Conservation (phyloP, 2,113 vertebrate genomes). For the Egretta garzetta region DNA sequence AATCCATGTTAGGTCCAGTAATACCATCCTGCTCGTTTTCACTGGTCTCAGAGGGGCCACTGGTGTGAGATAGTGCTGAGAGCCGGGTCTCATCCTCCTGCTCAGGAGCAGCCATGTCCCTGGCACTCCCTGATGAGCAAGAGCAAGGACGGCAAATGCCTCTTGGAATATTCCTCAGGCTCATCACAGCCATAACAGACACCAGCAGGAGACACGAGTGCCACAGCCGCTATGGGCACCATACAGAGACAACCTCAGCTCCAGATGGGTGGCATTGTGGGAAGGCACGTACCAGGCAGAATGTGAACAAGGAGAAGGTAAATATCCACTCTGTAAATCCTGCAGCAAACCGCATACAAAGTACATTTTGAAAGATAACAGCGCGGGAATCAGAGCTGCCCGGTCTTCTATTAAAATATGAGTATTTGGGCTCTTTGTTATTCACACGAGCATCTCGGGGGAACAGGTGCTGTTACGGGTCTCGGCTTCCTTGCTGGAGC, state of each 20-base stretch:
- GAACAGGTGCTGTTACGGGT: fast-evolving
- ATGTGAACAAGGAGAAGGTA: neutral
- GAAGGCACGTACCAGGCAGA: neutral
- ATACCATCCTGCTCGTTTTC: neutral
- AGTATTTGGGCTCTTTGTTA: neutral
- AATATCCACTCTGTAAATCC: neutral
- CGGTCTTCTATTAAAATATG: neutral
- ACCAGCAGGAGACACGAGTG: neutral
- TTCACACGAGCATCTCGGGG: fast-evolving
- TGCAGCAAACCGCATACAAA: neutral
- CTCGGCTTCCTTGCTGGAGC: neutral
- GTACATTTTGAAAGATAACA: neutral
- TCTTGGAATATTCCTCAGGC: neutral
- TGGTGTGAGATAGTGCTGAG: neutral
- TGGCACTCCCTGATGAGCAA: neutral
- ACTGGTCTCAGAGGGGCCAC: neutral
- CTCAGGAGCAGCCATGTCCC: neutral
- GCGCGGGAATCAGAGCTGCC: neutral
- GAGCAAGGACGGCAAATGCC: neutral
- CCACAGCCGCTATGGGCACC: neutral
- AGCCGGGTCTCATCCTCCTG: neutral
- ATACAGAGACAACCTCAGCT: neutral
- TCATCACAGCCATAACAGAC: neutral
- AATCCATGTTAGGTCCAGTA: neutral
- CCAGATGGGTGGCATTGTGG: neutral